phyloP scores from a whole-genome alignment of 2,888 invertebrate species.

The Sipha maydis region DNA sequence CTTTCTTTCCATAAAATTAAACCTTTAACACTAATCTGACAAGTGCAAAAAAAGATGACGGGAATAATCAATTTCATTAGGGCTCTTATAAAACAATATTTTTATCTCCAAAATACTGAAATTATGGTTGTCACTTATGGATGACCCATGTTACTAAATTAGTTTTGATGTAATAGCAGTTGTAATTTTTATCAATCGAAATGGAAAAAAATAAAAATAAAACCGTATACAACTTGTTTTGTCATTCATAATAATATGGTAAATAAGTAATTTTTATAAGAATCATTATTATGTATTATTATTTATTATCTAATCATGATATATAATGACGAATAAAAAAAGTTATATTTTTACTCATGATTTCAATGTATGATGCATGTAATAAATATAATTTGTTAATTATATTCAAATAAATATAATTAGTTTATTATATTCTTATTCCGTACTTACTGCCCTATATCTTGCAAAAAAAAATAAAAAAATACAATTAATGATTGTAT shows the following conservation, averaged over 20 bases:
- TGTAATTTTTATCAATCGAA: not conserved
- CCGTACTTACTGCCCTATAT: not conserved
- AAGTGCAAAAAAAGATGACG: not conserved
- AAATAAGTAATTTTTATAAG: not conserved
- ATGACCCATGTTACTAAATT: not conserved
- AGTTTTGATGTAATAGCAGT: not conserved
- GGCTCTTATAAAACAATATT: not conserved
- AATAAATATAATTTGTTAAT: not conserved
- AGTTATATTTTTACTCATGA: not conserved
- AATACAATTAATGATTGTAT: not conserved
- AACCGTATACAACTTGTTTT: slow-evolving; percentile 33
- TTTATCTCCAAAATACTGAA: not conserved
- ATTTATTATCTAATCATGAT: slow-evolving; percentile 40
- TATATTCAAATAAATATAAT: not conserved
- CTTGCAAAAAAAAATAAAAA: not conserved
- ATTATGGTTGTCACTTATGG: not conserved
- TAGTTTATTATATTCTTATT: not conserved
- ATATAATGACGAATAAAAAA: slow-evolving; percentile 42
- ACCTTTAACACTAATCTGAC: slow-evolving; percentile 7
- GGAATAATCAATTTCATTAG: not conserved
- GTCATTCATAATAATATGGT: slow-evolving; percentile 48
- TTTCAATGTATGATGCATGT: not conserved
- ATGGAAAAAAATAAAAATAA: not conserved
- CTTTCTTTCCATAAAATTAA: slow-evolving; percentile 14
- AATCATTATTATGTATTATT: slow-evolving; percentile 32